Base-by-base conservation (phyloP, 1,140 invertebrate genomes). In the Paralvinella palmiformis region DNA sequence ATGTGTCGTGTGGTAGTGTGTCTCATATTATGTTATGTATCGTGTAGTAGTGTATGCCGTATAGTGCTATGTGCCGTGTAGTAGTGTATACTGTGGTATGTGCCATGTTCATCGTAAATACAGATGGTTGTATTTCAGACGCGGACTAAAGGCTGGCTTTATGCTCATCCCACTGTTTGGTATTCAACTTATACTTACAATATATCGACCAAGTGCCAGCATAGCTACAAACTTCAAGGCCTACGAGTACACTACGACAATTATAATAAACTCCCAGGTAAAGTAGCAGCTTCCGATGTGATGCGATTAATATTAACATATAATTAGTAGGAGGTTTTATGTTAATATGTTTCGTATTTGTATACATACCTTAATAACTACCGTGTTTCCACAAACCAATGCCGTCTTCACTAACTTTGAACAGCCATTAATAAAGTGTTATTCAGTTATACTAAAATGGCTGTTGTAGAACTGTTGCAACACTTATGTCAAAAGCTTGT, bases 121-220 rank as follows among this genome's bases (percentile, higher is more conserved):
- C 37, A 41, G 10, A 60, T 7, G 44, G 24, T 59, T 36, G 58
- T 53, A 2, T 69, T 69, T 22, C 69, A 79, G 77, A 59, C 59
- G 74, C 31, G 77, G 75, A 1, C 61, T 79, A 3, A 78, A 77
- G 64, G 77, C 93, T 1, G 94, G 92, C 0, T 84, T 95, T 69
- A 85, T 96, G 56, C 83, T 96, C 64, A 88, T 96, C 33, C 85
- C 85, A 0, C 73, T 86, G 37, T 86, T 86, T 71, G 85, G 85
- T 1, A 75, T 86, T 2, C 85, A 96, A 77, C 94, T 94, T 75
- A 84, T 96, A 70, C 82, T 96, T 22, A 93, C 89, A 36, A 91
- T 92, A n/a, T 93, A 94, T 78, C 85, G 91, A 65, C 79, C 81
- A 1, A 68, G 68, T 0, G 56, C 68, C 2, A 69, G 66, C n/a